Evolutionary conservation across 2,888 invertebrate genomes (phyloP), one percentile per base, ranked within the genome.

Genomic region (Amblyjoppa proteus): DNA sequence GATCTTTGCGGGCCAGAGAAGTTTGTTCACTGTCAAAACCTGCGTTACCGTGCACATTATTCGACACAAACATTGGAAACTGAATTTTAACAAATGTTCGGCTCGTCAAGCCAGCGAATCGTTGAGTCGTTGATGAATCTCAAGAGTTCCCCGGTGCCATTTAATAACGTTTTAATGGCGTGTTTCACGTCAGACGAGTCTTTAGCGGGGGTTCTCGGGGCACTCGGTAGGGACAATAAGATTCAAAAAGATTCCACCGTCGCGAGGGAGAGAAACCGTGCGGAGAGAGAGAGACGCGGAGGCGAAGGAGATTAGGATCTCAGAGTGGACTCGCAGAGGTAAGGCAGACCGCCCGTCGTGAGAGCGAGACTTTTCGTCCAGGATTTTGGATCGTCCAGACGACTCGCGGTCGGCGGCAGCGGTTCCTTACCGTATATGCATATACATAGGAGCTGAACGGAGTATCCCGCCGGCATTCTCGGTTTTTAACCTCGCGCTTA

Each of bases 341-440:
- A 68, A 82, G 53, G 49, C 66, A 25, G 53, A 87, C 86, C 87
- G 84, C 87, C 87, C 86, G 87, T 87, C 77, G 87, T 71, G 86
- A 82, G 79, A 85, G 71, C 78, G 66, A 69, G 74, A 85, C 68
- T 75, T 11, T 76, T 69, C 41, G 76, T 84, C 83, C 64, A 86
- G 84, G 76, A 84, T 84, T 87, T 86, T 78, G 77, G 78, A 81
- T 81, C 78, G 77, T 66, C 53, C 69, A 73, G 74, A 56, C 20
- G 31, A 13, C 64, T 68, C 73, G 34, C 70, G 58, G 25, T 61
- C 38, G 68, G 68, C 75, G 53, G 84, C 70, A 51, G 61, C 74
- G 16, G 66, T 41, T 68, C 71, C 76, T 77, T 77, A 77, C 51
- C 45, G 31, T 28, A 53, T 74, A 38, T 41, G 41, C 56, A 71